A percentile compares a stretch with the other conserved stretches of the same genome.
Evolutionary conservation across 2,113 vertebrate genomes (phyloP).

Genomic region (Nycticryphes semicollaris): DNA sequence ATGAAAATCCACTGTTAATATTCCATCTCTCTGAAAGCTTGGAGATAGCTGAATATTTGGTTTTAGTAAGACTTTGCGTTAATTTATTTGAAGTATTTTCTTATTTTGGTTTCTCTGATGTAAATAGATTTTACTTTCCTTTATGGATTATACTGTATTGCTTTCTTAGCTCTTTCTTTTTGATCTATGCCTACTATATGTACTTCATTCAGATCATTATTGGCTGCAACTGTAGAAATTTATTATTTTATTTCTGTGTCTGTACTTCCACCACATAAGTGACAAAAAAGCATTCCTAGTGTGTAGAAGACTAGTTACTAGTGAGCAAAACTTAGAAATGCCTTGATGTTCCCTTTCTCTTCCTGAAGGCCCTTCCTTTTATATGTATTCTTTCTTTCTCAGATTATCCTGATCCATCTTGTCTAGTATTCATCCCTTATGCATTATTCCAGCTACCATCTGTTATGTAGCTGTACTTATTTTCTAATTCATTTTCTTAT

Average conservation of each 20-base stretch:
- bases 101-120: neutral
- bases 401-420: neutral
- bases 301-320: neutral
- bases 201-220: neutral
- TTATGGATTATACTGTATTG: neutral
- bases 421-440: neutral
- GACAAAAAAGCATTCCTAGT: neutral
- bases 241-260: neutral
- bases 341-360: neutral
- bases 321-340: neutral
- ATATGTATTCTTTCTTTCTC: neutral
- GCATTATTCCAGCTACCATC: neutral
- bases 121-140: neutral
- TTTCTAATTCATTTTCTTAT: neutral
- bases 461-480: neutral
- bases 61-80: neutral
- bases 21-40: neutral
- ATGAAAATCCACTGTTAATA: neutral
- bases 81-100: neutral
- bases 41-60: neutral
- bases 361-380: neutral
- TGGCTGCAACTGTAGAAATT: neutral
- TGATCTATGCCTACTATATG: neutral
- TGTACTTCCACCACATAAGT: neutral
- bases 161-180: neutral